Percentiles rank a stretch among this genome's conserved stretches.
These are phyloP conservation scores for Ailuropoda melanoleuca DNA, from an alignment of 2,113 vertebrate genomes.

Conservation along the genomic window DNA sequence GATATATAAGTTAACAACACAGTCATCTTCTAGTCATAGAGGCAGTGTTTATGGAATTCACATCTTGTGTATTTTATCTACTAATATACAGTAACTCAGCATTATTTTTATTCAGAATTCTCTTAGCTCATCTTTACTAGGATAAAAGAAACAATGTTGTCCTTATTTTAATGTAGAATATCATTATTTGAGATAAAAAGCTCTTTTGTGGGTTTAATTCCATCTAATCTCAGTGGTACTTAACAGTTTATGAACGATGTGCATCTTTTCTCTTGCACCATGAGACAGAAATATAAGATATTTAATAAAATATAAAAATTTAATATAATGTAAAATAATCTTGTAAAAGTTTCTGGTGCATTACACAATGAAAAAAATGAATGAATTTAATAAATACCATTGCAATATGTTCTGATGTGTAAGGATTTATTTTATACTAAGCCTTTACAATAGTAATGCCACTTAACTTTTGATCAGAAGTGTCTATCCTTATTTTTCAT, in stretches of 20 bases:
- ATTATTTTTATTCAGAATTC: neutral
- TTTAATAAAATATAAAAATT: neutral
- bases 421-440: slow-evolving; percentile 17
- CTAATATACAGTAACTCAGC: neutral
- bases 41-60: neutral
- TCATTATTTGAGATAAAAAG: neutral
- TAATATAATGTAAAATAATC: neutral
- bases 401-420: neutral
- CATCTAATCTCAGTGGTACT: neutral
- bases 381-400: neutral
- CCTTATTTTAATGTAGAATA: neutral
- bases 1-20: neutral
- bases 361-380: neutral
- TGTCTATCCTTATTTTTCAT: neutral
- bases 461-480: neutral
- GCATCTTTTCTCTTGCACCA: neutral
- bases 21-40: neutral
- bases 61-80: neutral
- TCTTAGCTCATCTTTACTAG: neutral
- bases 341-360: neutral
- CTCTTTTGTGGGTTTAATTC: neutral
- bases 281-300: neutral
- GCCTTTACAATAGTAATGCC: neutral
- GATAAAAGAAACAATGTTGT: neutral
- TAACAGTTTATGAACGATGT: neutral